Percentiles rank a stretch among this genome's conserved stretches.
phyloP scores from a whole-genome alignment of 1,140 invertebrate species.

The Aphelenchoides fujianensis region DNA sequence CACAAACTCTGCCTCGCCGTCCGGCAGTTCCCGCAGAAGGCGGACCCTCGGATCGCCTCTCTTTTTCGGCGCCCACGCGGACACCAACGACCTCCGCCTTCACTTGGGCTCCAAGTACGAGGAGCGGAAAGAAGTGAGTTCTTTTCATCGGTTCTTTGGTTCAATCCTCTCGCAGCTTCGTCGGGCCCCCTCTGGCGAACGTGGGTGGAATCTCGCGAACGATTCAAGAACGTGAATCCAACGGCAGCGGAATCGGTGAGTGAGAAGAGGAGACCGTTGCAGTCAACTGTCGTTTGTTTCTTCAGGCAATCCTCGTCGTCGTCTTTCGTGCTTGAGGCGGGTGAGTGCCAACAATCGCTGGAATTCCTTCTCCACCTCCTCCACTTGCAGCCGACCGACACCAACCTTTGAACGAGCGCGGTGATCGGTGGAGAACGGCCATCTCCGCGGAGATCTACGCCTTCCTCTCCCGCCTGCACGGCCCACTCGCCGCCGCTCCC shows the following conservation, averaged over 20 bases:
- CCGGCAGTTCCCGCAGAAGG: not conserved
- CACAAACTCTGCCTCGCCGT: conserved; percentile 1
- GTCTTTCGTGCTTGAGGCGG: not conserved
- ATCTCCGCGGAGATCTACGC: not conserved
- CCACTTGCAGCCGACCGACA: not conserved
- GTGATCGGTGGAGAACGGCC: not conserved
- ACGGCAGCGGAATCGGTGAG: not conserved
- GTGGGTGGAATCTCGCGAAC: not conserved
- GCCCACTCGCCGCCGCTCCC: not conserved
- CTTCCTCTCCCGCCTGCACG: not conserved
- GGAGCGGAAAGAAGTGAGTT: not conserved
- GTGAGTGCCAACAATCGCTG: not conserved
- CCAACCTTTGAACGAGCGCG: not conserved
- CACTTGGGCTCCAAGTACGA: not conserved
- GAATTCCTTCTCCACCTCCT: not conserved
- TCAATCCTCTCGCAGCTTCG: conserved; percentile 2
- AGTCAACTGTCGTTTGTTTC: no score
- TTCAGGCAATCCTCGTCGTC: not conserved
- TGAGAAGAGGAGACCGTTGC: no score
- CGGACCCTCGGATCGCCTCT: not conserved
- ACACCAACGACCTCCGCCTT: not conserved
- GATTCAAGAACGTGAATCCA: not conserved
- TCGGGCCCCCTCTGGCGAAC: not conserved
- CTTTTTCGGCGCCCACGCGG: not conserved
- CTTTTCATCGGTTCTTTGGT: no score